A percentile compares a stretch with the other conserved stretches of the same genome.
These are phyloP conservation scores for Echiichthys vipera DNA, from an alignment of 2,797 vertebrate genomes.

Conservation along the genomic window DNA sequence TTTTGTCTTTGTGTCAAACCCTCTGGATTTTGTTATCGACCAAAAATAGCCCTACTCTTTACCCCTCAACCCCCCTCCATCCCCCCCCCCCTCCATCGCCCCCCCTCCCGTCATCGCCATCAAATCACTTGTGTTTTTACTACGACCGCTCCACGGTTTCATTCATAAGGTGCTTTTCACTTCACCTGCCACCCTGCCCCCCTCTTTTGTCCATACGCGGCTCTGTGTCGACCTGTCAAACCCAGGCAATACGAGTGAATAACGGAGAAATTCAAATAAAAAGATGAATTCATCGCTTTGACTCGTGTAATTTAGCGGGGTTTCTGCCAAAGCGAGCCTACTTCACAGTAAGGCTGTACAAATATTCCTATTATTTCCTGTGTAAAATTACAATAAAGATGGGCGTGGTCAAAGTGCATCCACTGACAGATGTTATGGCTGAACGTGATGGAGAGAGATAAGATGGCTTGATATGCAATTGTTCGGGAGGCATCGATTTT, in stretches of 20 bases:
- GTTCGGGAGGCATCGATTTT: slow-evolving; percentile 68
- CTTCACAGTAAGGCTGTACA: slow-evolving; percentile 49
- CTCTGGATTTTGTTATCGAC: slow-evolving; percentile 78
- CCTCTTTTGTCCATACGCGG: slow-evolving; percentile 73
- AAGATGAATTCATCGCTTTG: slow-evolving; percentile 46
- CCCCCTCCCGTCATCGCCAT: slow-evolving; percentile 80
- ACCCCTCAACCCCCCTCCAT: slow-evolving; percentile 41
- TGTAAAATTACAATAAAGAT: slow-evolving; percentile 81
- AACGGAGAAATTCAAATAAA: neutral
- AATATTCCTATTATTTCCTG: slow-evolving; percentile 61
- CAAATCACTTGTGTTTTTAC: slow-evolving; percentile 88
- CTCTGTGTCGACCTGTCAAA: slow-evolving; percentile 68
- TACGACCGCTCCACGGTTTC: slow-evolving; percentile 87
- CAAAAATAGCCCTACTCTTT: slow-evolving; percentile 78
- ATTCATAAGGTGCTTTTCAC: slow-evolving; percentile 89
- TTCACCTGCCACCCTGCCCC: slow-evolving; percentile 82
- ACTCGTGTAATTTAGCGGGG: slow-evolving; percentile 38
- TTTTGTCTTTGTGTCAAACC: slow-evolving; percentile 76
- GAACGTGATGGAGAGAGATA: slow-evolving; percentile 81
- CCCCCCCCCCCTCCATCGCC: slow-evolving; percentile 18
- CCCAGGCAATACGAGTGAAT: slow-evolving; percentile 48
- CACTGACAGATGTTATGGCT: slow-evolving; percentile 82
- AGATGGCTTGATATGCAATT: slow-evolving; percentile 81
- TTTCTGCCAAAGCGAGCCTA: slow-evolving; percentile 16
- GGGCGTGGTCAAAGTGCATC: slow-evolving; percentile 84